Evolutionary conservation across 2,888 invertebrate genomes (phyloP).

Genomic region (Sphaerophoria rueppellii): DNA sequence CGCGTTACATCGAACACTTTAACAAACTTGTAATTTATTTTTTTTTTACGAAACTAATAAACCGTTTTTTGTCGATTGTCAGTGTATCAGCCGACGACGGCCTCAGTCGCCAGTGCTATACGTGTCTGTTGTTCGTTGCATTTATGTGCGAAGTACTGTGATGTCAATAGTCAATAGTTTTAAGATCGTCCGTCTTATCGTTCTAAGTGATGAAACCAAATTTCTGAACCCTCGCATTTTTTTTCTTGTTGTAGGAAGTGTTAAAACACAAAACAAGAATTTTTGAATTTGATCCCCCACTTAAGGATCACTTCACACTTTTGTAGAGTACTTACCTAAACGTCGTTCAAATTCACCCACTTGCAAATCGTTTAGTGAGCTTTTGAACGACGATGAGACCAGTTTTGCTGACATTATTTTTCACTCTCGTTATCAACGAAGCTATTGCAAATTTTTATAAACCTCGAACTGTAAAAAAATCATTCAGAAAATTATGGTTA

Average conservation of each 20-base stretch:
- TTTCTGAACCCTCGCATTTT: neutral
- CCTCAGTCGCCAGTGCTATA: too few species aligned
- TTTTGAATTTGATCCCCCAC: conserved; percentile 43
- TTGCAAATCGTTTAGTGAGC: conserved; percentile 79
- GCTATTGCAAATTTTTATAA: conserved; percentile 6
- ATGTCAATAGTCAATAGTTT: too few species aligned
- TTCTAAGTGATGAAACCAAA: too few species aligned
- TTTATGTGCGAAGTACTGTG: too few species aligned
- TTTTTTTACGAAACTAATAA: neutral
- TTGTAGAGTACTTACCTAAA: conserved; percentile 82
- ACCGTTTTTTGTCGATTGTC: too few species aligned
- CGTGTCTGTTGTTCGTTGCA: too few species aligned
- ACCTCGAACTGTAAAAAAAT: neutral
- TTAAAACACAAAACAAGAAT: neutral
- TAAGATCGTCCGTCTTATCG: too few species aligned
- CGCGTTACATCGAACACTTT: too few species aligned
- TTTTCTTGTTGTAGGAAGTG: conserved; percentile 34
- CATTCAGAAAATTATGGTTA: conserved; percentile 13
- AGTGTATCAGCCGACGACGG: too few species aligned
- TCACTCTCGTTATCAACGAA: neutral
- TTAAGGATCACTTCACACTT: conserved; percentile 78
- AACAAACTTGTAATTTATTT: neutral
- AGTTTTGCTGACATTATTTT: conserved; percentile 75
- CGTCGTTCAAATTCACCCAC: conserved; percentile 83
- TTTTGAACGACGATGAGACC: conserved; percentile 80